These are phyloP conservation scores for Micromesistius poutassou DNA, from an alignment of 2,797 vertebrate genomes.

Conservation along the genomic window DNA sequence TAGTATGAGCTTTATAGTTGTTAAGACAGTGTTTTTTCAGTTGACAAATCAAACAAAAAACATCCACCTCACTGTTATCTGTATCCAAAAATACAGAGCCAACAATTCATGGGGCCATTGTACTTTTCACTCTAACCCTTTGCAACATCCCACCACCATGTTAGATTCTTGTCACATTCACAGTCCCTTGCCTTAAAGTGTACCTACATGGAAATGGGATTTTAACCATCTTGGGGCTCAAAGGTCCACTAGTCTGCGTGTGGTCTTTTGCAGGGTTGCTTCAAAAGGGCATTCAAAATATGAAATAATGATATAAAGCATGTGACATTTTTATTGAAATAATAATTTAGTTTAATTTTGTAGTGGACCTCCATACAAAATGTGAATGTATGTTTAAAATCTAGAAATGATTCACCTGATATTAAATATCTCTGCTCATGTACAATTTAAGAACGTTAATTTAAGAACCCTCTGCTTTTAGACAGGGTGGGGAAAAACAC, in stretches of 20 bases:
- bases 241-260: neutral
- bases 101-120: constrained; percentile 22
- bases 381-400: neutral
- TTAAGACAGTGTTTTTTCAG: neutral
- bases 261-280: neutral
- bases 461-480: neutral
- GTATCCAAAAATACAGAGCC: neutral
- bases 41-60: neutral
- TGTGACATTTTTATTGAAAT: neutral
- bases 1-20: neutral
- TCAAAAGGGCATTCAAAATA: neutral
- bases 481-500: neutral
- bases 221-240: neutral
- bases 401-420: neutral
- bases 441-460: neutral
- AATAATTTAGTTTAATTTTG: neutral
- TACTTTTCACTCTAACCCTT: neutral
- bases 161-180: constrained; percentile 26
- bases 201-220: constrained; percentile 16
- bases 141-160: constrained; percentile 3
- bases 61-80: neutral
- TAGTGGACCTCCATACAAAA: neutral
- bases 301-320: neutral
- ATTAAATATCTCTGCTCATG: neutral
- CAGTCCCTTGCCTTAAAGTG: constrained; percentile 9